A percentile compares a stretch with the other conserved stretches of the same genome.
Conservation (phyloP, 2,113 vertebrate genomes). For the Ictalurus furcatus region DNA sequence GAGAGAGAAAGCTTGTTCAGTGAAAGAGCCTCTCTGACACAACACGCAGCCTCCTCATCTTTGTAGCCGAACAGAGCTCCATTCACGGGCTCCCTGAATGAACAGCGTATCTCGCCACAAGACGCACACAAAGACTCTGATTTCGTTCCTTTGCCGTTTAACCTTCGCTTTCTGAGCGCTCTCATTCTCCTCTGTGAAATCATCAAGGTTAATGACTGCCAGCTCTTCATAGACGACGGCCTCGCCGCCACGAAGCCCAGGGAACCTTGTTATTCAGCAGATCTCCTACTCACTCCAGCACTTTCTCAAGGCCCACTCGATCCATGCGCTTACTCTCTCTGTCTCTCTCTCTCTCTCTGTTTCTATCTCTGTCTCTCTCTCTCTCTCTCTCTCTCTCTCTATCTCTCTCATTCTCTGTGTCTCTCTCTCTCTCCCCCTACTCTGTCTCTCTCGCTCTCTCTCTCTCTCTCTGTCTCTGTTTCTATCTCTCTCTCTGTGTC, state of each 20-base stretch:
- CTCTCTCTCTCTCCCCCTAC: too few relatives aligned
- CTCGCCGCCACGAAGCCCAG: background rate
- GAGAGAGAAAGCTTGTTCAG: background rate
- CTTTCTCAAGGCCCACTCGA: background rate
- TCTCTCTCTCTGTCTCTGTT: too few relatives aligned
- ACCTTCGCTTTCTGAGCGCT: constrained; percentile 28
- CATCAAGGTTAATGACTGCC: constrained; percentile 46
- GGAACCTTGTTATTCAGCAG: constrained; percentile 11
- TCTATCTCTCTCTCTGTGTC: too few relatives aligned
- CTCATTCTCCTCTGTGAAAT: constrained; percentile 35
- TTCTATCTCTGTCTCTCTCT: background rate
- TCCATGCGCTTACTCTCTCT: background rate
- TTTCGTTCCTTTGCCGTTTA: constrained; percentile 27
- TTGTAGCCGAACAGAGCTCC: constrained; percentile 38
- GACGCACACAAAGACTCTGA: constrained; percentile 21
- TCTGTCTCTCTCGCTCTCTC: background rate
- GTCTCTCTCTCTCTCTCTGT: background rate
- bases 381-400: background rate
- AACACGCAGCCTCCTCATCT: constrained; percentile 25
- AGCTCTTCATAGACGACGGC: constrained; percentile 32
- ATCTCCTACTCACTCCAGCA: background rate
- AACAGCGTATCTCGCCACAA: background rate
- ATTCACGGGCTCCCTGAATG: constrained; percentile 22
- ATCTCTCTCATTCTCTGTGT: background rate
- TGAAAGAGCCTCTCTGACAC: constrained; percentile 27